Evolutionary conservation across 2,113 vertebrate genomes (phyloP), one percentile per base, ranked within the genome.

Genomic region (Epinephelus lanceolatus): DNA sequence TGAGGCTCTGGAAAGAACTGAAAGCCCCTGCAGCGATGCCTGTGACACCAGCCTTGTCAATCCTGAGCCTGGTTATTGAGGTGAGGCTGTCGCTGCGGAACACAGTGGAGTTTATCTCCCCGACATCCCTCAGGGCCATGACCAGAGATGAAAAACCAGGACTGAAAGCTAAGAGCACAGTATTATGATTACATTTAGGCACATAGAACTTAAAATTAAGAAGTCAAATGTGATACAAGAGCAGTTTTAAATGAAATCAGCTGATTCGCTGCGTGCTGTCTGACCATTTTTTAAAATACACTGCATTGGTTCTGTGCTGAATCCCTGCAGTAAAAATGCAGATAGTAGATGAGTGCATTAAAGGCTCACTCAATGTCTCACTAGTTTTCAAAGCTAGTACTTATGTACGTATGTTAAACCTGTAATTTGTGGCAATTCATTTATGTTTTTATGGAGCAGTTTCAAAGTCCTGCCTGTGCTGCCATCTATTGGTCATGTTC

Each of bases 1-100:
- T 55, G 13, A 95, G 95, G 55, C 56, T 80, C 3, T 17, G 45
- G 72, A 96, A 93, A 9, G 90, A 89, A 3, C 47, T 1, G 25
- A 95, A 92, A 6, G 96, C 93, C 4, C 86, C 78, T 0, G 78
- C 69, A 0, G 79, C 56, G 5, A 96, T 90, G 0, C 27, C 33
- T 0, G 86, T 86, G 37, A 95, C 71, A 0, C 85, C 85, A 0
- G 89, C 86, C 0, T 47, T 19, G 3, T 86, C 42, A 3, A 95
- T 78, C 10, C 51, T 89, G 27, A 96, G 87, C 14, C 81, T 80
- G 60, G 81, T 81, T 4, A 95, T 85, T 0, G 95, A 94, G 21
- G 23, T 8, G 27, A 96, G 82, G 37, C 19, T 68, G 1, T 88
- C 76, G n/a, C 93, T 91, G 14, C 47, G 82, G 37, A 95, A 92